A percentile compares a stretch with the other conserved stretches of the same genome.
phyloP scores from a whole-genome alignment of 1,140 invertebrate genomes.

The Hyles euphorbiae region DNA sequence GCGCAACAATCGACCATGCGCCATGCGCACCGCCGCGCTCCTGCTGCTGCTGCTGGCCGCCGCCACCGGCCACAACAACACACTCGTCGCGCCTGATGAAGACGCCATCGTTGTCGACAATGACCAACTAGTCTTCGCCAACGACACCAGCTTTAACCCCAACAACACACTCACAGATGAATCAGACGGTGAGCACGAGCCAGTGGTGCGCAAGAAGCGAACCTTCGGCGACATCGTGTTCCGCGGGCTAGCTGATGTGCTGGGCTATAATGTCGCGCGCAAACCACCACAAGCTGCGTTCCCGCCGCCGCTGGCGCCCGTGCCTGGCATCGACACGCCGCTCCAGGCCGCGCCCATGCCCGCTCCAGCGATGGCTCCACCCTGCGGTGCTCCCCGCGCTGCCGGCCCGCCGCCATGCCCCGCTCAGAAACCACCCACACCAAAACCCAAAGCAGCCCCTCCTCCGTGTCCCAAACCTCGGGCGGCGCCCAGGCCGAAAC shows the following conservation, averaged over 20 bases:
- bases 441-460: slow-evolving; percentile 33
- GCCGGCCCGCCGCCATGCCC: slow-evolving; percentile 35
- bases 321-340: slow-evolving; percentile 57
- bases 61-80: slow-evolving; percentile 22
- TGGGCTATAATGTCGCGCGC: slow-evolving; percentile 66
- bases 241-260: slow-evolving; percentile 64
- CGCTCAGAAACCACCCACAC: slow-evolving; percentile 36
- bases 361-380: slow-evolving; percentile 24
- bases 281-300: slow-evolving; percentile 59
- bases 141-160: slow-evolving; percentile 24
- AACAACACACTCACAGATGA: slow-evolving; percentile 24
- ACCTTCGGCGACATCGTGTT: slow-evolving; percentile 73
- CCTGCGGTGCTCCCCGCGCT: slow-evolving; percentile 30
- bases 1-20: slow-evolving; percentile 59
- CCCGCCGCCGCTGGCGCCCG: slow-evolving; percentile 58
- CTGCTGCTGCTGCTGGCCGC: slow-evolving; percentile 35
- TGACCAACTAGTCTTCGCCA: slow-evolving; percentile 18
- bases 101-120: slow-evolving; percentile 7
- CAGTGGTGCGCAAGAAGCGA: slow-evolving; percentile 64
- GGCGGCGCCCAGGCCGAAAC: slow-evolving; percentile 37
- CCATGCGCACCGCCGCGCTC: slow-evolving; percentile 52
- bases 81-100: too few species aligned
- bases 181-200: slow-evolving; percentile 41
- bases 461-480: slow-evolving; percentile 49
- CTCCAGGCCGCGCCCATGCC: slow-evolving; percentile 37